Conservation (phyloP, 2,113 vertebrate species). For the Lepus timidus region DNA sequence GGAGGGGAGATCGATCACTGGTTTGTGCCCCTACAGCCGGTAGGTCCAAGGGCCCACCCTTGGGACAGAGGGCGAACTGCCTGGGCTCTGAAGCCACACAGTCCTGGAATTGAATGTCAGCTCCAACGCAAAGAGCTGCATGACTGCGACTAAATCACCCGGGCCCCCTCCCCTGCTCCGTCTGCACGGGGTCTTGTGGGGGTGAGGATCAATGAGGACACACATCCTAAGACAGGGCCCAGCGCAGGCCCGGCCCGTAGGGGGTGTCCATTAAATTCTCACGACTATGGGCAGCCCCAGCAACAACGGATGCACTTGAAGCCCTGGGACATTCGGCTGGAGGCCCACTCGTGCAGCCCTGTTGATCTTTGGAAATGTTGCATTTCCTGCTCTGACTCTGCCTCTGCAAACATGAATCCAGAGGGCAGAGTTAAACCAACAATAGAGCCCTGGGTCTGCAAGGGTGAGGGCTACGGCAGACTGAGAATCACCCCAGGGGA, state of each 20-base stretch:
- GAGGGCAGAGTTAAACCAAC: slow-evolving; percentile 19
- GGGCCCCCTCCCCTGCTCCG: background rate
- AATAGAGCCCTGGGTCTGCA: background rate
- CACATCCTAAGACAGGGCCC: background rate
- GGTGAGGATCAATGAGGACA: background rate
- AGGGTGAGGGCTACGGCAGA: background rate
- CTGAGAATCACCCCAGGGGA: background rate
- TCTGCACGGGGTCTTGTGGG: background rate
- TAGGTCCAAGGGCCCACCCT: background rate
- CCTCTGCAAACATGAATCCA: background rate
- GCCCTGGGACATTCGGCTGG: background rate
- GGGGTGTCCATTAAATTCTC: background rate
- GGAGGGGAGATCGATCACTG: background rate
- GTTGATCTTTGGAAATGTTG: background rate
- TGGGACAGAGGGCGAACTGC: too few species aligned
- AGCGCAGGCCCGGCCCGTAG: background rate
- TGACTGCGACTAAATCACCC: background rate
- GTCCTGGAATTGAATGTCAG: background rate
- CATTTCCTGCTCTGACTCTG: background rate
- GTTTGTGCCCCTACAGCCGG: background rate
- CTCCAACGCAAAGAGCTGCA: background rate
- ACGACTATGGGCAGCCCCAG: background rate
- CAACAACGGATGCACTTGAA: background rate
- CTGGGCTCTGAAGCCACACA: background rate
- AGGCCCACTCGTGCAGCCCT: background rate